phyloP scores from a whole-genome alignment of 2,113 vertebrate genomes.

The Vireo altiloquus region DNA sequence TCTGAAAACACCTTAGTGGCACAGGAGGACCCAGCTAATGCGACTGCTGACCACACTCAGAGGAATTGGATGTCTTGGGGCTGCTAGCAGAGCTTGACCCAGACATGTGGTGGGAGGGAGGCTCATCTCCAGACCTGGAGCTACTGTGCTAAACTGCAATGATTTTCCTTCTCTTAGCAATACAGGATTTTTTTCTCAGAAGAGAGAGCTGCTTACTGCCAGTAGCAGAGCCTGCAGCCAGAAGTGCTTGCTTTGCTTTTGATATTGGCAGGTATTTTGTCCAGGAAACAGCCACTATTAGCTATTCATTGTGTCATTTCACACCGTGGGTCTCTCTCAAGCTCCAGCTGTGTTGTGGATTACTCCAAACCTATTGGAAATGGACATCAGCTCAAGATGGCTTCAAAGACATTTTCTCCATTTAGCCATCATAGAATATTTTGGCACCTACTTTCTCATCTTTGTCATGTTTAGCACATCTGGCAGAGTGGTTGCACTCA shows the following conservation, averaged over 20 bases:
- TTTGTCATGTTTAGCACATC: neutral
- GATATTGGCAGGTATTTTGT: neutral
- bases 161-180: neutral
- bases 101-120: accelerated
- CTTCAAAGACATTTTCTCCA: neutral
- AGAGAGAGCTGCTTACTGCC: neutral
- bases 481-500: neutral
- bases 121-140: neutral
- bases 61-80: neutral
- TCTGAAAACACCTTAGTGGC: neutral
- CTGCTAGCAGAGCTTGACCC: neutral
- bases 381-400: neutral
- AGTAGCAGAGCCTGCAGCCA: neutral
- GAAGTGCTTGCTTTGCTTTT: neutral
- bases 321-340: neutral
- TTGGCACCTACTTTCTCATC: neutral
- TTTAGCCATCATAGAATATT: neutral
- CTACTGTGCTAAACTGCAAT: neutral
- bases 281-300: neutral
- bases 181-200: neutral
- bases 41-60: neutral
- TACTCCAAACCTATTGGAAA: neutral
- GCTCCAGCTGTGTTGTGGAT: neutral
- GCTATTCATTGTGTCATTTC: neutral
- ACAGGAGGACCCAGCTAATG: neutral